Evolutionary conservation across 2,113 vertebrate species (phyloP).

Genomic region (Brachypteracias leptosomus): DNA sequence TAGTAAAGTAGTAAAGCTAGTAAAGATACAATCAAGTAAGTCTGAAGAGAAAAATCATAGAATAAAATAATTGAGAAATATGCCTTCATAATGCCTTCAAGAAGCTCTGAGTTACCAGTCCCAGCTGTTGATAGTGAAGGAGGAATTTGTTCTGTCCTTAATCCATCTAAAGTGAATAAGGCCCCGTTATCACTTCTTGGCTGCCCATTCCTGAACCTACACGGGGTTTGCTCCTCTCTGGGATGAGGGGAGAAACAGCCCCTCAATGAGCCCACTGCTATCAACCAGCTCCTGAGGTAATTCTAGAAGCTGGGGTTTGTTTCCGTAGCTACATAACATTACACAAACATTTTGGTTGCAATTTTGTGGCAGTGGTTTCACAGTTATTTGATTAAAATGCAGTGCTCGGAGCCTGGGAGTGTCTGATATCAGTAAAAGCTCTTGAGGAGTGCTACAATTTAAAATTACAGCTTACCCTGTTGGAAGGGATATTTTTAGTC

Average conservation of each 20-base stretch:
- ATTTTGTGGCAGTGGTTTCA: slow-evolving; percentile 73
- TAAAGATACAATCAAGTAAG: background rate
- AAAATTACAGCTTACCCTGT: slow-evolving; percentile 70
- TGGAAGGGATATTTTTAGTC: slow-evolving; percentile 69
- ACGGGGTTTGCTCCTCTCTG: background rate
- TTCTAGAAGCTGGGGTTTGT: slow-evolving; percentile 74
- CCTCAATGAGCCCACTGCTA: background rate
- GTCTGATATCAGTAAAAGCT: slow-evolving; percentile 62
- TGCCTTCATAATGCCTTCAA: background rate
- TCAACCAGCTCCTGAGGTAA: slow-evolving; percentile 71
- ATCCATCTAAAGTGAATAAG: background rate
- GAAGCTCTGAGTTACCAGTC: background rate
- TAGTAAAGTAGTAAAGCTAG: no score
- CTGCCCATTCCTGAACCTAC: background rate
- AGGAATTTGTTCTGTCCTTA: background rate
- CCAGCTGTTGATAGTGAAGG: background rate
- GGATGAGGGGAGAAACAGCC: background rate
- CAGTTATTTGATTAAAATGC: slow-evolving; percentile 74
- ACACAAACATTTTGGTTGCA: slow-evolving; percentile 78
- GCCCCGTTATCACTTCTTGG: background rate
- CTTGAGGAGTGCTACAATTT: slow-evolving; percentile 65
- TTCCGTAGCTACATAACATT: slow-evolving; percentile 83
- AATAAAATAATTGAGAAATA: background rate
- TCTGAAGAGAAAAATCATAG: background rate
- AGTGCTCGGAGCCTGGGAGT: slow-evolving; percentile 57